Evolutionary conservation across 2,113 vertebrate species (phyloP).

Genomic region (Peromyscus polionotus): DNA sequence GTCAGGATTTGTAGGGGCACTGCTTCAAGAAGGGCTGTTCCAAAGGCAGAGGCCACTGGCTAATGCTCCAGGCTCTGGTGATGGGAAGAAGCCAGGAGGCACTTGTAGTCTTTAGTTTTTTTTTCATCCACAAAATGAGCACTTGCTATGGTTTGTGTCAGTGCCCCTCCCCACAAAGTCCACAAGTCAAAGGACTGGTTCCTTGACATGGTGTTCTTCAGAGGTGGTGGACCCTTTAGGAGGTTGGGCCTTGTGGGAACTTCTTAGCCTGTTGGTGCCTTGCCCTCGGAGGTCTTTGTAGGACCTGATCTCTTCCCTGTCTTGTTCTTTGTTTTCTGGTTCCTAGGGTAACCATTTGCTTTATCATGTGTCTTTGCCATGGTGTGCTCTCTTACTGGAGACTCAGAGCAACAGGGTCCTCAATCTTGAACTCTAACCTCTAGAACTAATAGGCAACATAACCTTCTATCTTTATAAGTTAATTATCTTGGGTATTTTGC

Average conservation of each 20-base stretch:
- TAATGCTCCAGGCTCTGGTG: slow-evolving; percentile 10
- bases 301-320: neutral
- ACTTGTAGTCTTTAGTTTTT: slow-evolving; percentile 35
- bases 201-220: neutral
- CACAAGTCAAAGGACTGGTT: neutral
- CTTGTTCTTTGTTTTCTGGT: neutral
- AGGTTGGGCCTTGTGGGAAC: no score
- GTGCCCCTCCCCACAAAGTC: neutral
- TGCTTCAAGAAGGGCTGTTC: neutral
- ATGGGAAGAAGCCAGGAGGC: neutral
- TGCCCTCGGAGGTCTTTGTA: neutral
- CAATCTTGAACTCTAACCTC: neutral
- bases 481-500: neutral
- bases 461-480: neutral
- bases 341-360: neutral
- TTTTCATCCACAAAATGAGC: neutral
- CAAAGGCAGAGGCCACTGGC: neutral
- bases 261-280: neutral
- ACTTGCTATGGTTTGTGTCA: neutral
- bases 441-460: neutral
- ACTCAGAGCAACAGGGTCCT: neutral
- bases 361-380: neutral
- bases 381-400: neutral
- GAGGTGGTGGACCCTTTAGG: neutral
- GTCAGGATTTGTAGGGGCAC: neutral